Percentiles rank a stretch among this genome's conserved stretches.
Evolutionary conservation across 1,140 invertebrate genomes (phyloP).

Genomic region (Drosophila fuyamai): DNA sequence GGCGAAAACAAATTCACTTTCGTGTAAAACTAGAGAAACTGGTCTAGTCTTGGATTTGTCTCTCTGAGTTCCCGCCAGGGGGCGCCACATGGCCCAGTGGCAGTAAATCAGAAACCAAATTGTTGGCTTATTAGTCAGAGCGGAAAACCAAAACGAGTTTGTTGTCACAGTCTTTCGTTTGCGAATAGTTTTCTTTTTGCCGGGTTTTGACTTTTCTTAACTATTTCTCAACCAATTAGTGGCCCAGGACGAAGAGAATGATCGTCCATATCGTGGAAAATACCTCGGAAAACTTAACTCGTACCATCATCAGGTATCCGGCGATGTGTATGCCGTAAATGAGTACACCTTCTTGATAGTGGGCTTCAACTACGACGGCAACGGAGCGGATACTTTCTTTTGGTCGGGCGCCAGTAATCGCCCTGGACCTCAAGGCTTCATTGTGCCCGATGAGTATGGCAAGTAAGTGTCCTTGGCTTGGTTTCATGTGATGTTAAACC

Average conservation of each 20-base stretch:
- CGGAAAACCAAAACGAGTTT: constrained; percentile 38
- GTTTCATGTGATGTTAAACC: too few relatives aligned
- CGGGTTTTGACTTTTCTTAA: constrained; percentile 3
- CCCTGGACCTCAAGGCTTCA: constrained; percentile 95
- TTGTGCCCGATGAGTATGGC: constrained; percentile 94
- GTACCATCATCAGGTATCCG: constrained; percentile 94
- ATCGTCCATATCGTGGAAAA: constrained; percentile 92
- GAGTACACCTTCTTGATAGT: constrained; percentile 93
- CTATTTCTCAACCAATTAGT: constrained; percentile 25
- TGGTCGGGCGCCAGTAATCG: constrained; percentile 95
- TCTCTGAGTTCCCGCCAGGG: constrained; percentile 20
- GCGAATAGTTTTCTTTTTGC: not conserved
- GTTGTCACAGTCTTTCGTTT: constrained; percentile 26
- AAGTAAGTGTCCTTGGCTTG: constrained; percentile 87
- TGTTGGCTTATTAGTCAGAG: constrained; percentile 55
- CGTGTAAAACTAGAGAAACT: constrained; percentile 77
- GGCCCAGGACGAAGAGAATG: constrained; percentile 85
- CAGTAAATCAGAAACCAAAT: constrained; percentile 36
- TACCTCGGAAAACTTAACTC: constrained; percentile 94
- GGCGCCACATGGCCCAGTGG: constrained; percentile 32
- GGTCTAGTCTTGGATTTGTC: constrained; percentile 52
- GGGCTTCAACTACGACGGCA: constrained; percentile 96
- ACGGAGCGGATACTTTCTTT: constrained; percentile 95
- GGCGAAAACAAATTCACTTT: constrained; percentile 80
- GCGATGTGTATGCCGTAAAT: constrained; percentile 95